Conservation (phyloP, 1,140 invertebrate species). For the Sarcophaga peregrina region DNA sequence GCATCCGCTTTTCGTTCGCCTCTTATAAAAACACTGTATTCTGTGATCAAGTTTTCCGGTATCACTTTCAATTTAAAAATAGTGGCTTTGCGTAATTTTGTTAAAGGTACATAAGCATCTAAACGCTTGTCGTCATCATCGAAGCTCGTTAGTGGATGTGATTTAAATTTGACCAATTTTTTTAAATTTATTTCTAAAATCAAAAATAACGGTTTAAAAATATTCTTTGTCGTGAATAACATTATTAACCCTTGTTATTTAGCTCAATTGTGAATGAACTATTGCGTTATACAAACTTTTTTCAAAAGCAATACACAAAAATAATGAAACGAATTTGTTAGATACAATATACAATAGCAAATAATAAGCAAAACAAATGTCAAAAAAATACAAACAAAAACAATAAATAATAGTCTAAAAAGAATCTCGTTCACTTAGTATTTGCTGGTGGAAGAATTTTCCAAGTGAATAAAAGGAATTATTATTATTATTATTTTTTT, state of each 20-base stretch:
- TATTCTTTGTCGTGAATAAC: background rate
- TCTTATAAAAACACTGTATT: constrained; percentile 60
- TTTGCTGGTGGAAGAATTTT: too few relatives aligned
- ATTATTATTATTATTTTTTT: too few relatives aligned
- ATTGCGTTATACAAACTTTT: background rate
- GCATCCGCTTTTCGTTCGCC: constrained; percentile 63
- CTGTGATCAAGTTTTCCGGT: constrained; percentile 47
- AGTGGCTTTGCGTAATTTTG: constrained; percentile 59
- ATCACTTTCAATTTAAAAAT: constrained; percentile 56
- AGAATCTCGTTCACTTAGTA: too few relatives aligned
- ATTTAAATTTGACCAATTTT: constrained; percentile 59
- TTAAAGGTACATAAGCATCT: constrained; percentile 61
- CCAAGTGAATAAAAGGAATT: too few relatives aligned
- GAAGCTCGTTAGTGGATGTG: constrained; percentile 45
- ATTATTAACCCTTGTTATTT: background rate
- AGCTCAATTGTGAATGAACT: too few relatives aligned
- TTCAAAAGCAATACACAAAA: background rate
- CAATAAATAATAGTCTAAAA: background rate
- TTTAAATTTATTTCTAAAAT: constrained; percentile 61
- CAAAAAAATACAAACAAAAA: background rate
- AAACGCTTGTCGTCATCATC: constrained; percentile 49
- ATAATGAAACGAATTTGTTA: background rate
- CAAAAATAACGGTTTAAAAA: constrained; percentile 11
- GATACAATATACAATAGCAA: background rate
- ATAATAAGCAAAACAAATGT: constrained; percentile 16